A percentile compares a stretch with the other conserved stretches of the same genome.
phyloP scores from a whole-genome alignment of 2,797 vertebrate species.

The Falco columbarius region DNA sequence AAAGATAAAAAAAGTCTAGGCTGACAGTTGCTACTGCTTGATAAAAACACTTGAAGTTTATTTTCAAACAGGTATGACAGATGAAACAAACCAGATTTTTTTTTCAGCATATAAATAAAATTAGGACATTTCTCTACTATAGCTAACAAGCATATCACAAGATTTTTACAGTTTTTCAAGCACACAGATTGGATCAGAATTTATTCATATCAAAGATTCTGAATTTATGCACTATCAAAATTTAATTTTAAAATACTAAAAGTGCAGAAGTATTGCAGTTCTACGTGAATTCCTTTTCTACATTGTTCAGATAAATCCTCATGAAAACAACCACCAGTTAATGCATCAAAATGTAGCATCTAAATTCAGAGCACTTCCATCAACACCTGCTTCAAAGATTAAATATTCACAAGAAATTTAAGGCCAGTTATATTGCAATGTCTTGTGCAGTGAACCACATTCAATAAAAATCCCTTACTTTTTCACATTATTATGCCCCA shows the following conservation, averaged over 20 bases:
- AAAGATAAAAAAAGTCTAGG: background rate
- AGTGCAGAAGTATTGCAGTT: background rate
- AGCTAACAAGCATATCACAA: background rate
- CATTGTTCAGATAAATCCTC: too few relatives aligned
- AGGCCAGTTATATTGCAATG: background rate
- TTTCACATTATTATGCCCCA: background rate
- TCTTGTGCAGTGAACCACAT: background rate
- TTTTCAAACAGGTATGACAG: background rate
- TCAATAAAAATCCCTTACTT: background rate
- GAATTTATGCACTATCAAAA: background rate
- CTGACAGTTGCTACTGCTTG: background rate
- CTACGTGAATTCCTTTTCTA: background rate
- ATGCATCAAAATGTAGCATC: background rate
- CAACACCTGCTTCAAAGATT: background rate
- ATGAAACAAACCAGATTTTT: background rate
- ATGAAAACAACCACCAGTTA: too few relatives aligned
- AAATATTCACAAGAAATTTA: background rate
- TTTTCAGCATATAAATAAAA: background rate
- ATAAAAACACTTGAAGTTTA: background rate
- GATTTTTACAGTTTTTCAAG: background rate
- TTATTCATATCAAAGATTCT: background rate
- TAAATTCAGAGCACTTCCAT: background rate
- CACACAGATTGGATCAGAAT: background rate
- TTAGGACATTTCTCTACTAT: background rate
- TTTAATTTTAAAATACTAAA: background rate